Conservation (phyloP, 2,797 vertebrate genomes). For the Muraenolepis orangiensis region DNA sequence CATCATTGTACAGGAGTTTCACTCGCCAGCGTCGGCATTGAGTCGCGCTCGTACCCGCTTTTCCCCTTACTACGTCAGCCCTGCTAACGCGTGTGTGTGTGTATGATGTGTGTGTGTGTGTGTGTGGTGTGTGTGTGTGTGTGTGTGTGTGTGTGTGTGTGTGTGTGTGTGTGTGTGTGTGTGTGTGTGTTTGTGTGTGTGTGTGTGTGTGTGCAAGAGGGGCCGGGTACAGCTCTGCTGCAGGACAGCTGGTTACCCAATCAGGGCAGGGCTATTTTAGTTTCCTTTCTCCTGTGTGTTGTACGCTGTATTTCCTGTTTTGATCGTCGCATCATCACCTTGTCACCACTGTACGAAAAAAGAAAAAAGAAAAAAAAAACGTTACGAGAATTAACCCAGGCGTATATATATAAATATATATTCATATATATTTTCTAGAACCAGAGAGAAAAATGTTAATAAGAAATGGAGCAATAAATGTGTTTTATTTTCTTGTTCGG, state of each 20-base stretch:
- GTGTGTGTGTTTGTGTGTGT: constrained; percentile 1
- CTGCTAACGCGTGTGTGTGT: constrained; percentile 35
- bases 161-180: constrained; percentile 21
- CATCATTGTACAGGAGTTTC: constrained; percentile 38
- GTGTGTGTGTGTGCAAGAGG: constrained; percentile 14
- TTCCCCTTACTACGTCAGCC: constrained; percentile 40
- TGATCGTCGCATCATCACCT: constrained; percentile 66
- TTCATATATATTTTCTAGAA: constrained; percentile 77
- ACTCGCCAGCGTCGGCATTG: constrained; percentile 59
- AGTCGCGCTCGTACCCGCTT: constrained; percentile 58
- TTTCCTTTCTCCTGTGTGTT: constrained; percentile 65
- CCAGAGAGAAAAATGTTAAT: constrained; percentile 71
- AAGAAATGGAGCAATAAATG: constrained; percentile 82
- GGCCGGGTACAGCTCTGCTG: constrained; percentile 77
- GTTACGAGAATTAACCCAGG: constrained; percentile 61
- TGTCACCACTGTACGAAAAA: constrained; percentile 64
- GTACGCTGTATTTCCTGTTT: constrained; percentile 63
- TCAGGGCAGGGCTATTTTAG: constrained; percentile 65
- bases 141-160: constrained; percentile 29
- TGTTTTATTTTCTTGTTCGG: constrained; percentile 71
- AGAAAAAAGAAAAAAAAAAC: too few species aligned
- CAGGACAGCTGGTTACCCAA: constrained; percentile 78
- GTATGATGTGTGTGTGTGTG: constrained; percentile 39
- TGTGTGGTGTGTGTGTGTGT: constrained; percentile 24
- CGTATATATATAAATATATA: constrained; percentile 58